These are phyloP conservation scores for Actinia equina DNA, from an alignment of 64 coral and sea anemone species.

Conservation along the genomic window DNA sequence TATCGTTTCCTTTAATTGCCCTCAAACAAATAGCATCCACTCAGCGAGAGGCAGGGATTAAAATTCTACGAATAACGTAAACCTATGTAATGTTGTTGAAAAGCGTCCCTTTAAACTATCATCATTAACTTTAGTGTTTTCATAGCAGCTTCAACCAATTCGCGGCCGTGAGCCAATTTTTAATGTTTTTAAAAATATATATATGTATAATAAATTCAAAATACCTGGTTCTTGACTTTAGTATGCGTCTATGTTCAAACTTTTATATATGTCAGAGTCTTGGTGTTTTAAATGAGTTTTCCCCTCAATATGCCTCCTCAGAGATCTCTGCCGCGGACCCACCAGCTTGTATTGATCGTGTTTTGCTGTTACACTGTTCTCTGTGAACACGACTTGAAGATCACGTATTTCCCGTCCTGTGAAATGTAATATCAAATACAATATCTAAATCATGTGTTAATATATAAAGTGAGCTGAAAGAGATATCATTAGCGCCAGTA, in stretches of 20 bases:
- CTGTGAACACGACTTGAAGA: background rate
- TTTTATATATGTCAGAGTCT: background rate
- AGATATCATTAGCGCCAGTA: background rate
- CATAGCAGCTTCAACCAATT: background rate
- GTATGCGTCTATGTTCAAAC: background rate
- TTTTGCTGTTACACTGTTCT: background rate
- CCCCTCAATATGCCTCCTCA: no score
- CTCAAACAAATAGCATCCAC: no score
- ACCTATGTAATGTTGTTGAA: no score
- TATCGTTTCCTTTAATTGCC: no score
- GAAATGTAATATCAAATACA: background rate
- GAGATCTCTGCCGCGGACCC: no score
- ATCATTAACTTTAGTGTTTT: background rate
- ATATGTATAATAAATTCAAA: background rate
- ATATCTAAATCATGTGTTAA: conserved; percentile 6
- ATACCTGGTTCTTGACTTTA: background rate
- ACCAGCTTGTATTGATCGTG: background rate
- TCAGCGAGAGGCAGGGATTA: no score
- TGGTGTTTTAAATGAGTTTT: no score
- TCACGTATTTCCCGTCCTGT: background rate
- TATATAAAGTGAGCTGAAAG: background rate
- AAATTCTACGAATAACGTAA: no score
- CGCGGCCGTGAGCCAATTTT: background rate
- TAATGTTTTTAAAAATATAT: no score
- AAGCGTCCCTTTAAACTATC: background rate